A percentile compares a stretch with the other conserved stretches of the same genome.
phyloP scores from a whole-genome alignment of 1,140 invertebrate genomes.

The Apolygus lucorum region DNA sequence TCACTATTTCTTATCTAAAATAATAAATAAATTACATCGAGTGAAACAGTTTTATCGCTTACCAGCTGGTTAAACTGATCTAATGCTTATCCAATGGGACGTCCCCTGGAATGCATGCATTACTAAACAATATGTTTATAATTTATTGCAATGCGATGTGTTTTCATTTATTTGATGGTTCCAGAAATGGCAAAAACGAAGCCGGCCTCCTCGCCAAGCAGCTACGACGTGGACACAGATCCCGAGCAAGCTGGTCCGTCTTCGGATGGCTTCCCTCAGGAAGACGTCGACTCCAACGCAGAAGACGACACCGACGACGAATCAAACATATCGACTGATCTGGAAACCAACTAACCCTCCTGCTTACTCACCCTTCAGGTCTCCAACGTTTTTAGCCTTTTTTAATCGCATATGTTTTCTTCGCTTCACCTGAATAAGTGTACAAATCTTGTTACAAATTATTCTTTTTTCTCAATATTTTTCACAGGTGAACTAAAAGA shows the following conservation, averaged over 20 bases:
- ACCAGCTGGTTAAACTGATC: no score
- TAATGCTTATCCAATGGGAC: no score
- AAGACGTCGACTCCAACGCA: constrained; percentile 10
- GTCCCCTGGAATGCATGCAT: no score
- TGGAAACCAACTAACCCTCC: constrained; percentile 17
- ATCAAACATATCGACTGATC: constrained; percentile 26
- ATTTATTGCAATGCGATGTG: no score
- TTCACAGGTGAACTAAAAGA: not conserved
- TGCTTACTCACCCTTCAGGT: not conserved
- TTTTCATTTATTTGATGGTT: no score
- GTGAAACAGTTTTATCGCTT: no score
- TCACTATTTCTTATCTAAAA: no score
- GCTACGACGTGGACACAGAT: not conserved
- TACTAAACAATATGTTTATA: no score
- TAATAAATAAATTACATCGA: no score
- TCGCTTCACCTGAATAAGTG: constrained; percentile 1
- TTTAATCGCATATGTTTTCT: not conserved
- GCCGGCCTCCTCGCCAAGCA: not conserved
- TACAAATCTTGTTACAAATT: not conserved
- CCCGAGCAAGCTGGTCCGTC: constrained; percentile 22
- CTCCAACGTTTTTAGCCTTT: not conserved
- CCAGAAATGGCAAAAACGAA: constrained; percentile 21
- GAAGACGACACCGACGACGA: constrained; percentile 27
- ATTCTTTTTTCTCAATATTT: not conserved
- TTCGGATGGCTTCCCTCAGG: not conserved